These are phyloP conservation scores for Paracentrotus lividus DNA, from an alignment of 53 echinoderm and acorn worm species.

Conservation along the genomic window DNA sequence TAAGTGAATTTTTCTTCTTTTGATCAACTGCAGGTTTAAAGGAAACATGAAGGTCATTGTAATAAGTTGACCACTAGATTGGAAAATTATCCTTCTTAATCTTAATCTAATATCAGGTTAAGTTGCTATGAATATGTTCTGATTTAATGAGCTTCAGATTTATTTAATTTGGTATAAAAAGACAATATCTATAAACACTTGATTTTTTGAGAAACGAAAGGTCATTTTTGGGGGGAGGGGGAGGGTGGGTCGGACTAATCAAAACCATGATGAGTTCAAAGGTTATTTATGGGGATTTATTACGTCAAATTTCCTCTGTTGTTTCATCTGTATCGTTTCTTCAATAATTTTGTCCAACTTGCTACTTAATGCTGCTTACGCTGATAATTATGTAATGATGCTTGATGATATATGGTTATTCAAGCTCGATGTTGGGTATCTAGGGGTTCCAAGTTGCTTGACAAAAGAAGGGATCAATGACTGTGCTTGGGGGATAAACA, in stretches of 20 bases:
- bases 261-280: slow-evolving; percentile 9
- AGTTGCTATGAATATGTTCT: slow-evolving; percentile 5
- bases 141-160: slow-evolving; percentile 38
- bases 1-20: background rate
- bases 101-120: background rate
- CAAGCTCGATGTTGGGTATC: too few species aligned
- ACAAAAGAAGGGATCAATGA: too few species aligned
- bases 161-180: slow-evolving; percentile 38
- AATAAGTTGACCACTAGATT: slow-evolving; percentile 9
- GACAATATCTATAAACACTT: slow-evolving; percentile 19
- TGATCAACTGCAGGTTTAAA: background rate
- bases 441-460: too few species aligned
- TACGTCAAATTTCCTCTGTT: too few species aligned
- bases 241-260: background rate
- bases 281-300: too few species aligned
- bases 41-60: background rate
- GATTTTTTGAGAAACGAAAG: background rate
- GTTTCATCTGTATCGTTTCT: too few species aligned
- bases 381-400: too few species aligned
- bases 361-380: too few species aligned
- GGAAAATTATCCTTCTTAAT: background rate
- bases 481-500: too few species aligned
- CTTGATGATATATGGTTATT: background rate
- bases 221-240: background rate
- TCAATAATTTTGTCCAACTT: too few species aligned